Percentiles rank a stretch among this genome's conserved stretches.
Evolutionary conservation across 2,797 vertebrate species (phyloP).

Genomic region (Rhinichthys osculus): DNA sequence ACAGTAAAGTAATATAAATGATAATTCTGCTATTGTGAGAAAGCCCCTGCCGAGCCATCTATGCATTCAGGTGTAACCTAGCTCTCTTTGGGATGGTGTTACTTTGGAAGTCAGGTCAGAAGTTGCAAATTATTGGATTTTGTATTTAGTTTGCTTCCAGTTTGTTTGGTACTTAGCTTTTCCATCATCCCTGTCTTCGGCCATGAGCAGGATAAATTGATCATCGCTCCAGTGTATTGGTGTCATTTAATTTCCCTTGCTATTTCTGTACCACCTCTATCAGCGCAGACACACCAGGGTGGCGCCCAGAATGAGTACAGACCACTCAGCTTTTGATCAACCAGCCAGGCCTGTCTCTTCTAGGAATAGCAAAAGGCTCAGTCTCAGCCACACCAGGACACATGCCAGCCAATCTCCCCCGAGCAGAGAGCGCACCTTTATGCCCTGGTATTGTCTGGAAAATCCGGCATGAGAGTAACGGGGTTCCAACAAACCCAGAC

Average conservation of each 20-base stretch:
- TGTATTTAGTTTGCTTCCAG: slow-evolving; percentile 22
- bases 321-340: slow-evolving; percentile 38
- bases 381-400: slow-evolving; percentile 18
- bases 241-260: slow-evolving; percentile 55
- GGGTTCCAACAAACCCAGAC: background rate
- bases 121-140: slow-evolving; percentile 24
- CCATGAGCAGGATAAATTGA: slow-evolving; percentile 35
- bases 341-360: slow-evolving; percentile 38
- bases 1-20: slow-evolving; percentile 54
- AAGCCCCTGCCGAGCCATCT: background rate
- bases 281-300: slow-evolving; percentile 32
- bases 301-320: slow-evolving; percentile 44
- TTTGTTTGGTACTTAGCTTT: slow-evolving; percentile 18
- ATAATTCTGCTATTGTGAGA: slow-evolving; percentile 34
- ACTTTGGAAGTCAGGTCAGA: slow-evolving; percentile 1
- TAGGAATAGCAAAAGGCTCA: slow-evolving; percentile 40
- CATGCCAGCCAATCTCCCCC: slow-evolving; percentile 31
- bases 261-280: slow-evolving; percentile 56
- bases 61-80: slow-evolving; percentile 6
- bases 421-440: slow-evolving; percentile 21
- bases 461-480: slow-evolving; percentile 13
- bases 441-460: background rate
- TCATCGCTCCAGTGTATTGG: slow-evolving; percentile 47
- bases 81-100: background rate
- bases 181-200: slow-evolving; percentile 12